These are phyloP conservation scores for Amphimallon solstitiale DNA, from an alignment of 2,888 invertebrate genomes.

Conservation along the genomic window DNA sequence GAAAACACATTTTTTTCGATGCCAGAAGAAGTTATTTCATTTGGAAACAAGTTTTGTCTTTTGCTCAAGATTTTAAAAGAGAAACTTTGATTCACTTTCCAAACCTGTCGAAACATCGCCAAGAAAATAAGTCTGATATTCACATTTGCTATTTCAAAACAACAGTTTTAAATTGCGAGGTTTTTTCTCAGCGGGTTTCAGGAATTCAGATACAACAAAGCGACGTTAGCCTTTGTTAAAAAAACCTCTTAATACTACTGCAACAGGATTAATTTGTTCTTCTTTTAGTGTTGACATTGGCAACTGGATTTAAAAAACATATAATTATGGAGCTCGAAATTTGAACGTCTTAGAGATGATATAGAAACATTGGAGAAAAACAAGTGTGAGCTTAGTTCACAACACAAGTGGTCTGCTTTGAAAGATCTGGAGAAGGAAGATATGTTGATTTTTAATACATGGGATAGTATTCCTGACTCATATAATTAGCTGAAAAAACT, in stretches of 20 bases:
- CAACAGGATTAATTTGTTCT: conserved; percentile 40
- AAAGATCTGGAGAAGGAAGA: conserved; percentile 43
- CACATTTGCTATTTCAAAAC: conserved; percentile 39
- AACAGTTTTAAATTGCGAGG: conserved; percentile 42
- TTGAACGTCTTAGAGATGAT: conserved; percentile 58
- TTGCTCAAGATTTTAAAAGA: conserved; percentile 46
- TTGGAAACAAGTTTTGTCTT: conserved; percentile 49
- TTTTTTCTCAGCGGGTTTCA: conserved; percentile 50
- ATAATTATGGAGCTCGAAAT: conserved; percentile 48
- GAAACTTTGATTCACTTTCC: conserved; percentile 43
- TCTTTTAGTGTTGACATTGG: conserved; percentile 32
- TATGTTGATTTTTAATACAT: conserved; percentile 41
- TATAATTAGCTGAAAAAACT: conserved; percentile 39
- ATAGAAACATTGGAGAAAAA: conserved; percentile 52
- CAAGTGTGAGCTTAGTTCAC: conserved; percentile 47
- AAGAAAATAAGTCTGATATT: conserved; percentile 48
- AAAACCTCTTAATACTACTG: conserved; percentile 49
- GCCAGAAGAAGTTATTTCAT: conserved; percentile 46
- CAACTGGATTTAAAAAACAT: conserved; percentile 50
- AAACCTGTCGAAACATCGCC: conserved; percentile 45
- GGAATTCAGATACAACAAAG: conserved; percentile 51
- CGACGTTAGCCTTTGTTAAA: conserved; percentile 50
- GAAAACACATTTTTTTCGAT: conserved; percentile 47
- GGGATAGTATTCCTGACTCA: conserved; percentile 32
- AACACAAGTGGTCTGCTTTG: conserved; percentile 48